Base-by-base conservation (phyloP, 2,113 vertebrate species). In the Rhinolophus sinicus region DNA sequence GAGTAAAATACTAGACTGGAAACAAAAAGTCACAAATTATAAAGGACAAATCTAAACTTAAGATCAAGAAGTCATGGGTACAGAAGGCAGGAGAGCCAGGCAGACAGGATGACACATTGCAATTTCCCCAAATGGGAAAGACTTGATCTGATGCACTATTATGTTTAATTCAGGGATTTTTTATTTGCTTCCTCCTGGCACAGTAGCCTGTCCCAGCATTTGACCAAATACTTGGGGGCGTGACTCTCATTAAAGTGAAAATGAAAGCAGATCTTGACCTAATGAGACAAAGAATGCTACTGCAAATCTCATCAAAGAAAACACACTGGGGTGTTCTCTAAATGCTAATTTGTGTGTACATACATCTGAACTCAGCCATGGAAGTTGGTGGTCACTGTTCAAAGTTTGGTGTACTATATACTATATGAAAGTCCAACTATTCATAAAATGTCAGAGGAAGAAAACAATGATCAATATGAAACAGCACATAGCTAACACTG, bases 251-350 rank as follows among this genome's bases (percentile, higher is more conserved):
- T 54, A 83, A 62, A 50, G 35, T 73, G 40, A 80, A 90, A 94
- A 69, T 50, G 52, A 93, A 62, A 80, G 28, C 12, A 44, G n/a
- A 88, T 75, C 22, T n/a, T 67, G 50, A 76, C 24, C 44, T 65
- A 87, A 0, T 40, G 70, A 28, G 50, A 47, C 13, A 64, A 78
- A 81, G 69, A 87, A 65, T 22, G 11, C 28, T 58, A 64, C 8
- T 73, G 16, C 38, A 78, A 54, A 69, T 94, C 65, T 94, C 62
- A 95, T n/a, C 28, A 89, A 87, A 87, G 22, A 28, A 91, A 93
- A 75, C 3, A 60, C 35, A 10, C 5, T 28, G 26, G 26, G 62
- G 16, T 82, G n/a, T 81, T 73, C 83, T 30, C 1, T 19, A 50
- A 35, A 88, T 73, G 58, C 60, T 83, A 52, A 85, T 69, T 16